Conservation (phyloP, 1,140 invertebrate genomes). For the Chelonus insularis region DNA sequence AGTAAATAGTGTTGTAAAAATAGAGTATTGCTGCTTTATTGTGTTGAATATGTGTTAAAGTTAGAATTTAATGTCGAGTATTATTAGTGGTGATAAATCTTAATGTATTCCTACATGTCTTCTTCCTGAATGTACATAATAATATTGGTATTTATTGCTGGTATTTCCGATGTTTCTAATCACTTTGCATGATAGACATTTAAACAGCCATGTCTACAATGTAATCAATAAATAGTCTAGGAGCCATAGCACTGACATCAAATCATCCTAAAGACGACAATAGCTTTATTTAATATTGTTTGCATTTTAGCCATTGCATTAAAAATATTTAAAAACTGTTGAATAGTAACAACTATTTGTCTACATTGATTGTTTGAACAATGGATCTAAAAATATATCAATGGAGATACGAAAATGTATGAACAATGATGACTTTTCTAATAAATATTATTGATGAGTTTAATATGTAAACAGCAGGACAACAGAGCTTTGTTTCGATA, state of each 20-base stretch:
- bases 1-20: too few species aligned
- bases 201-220: constrained; percentile 12
- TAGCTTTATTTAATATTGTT: background rate
- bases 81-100: background rate
- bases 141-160: background rate
- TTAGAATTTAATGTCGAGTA: background rate
- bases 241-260: constrained; percentile 6
- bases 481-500: background rate
- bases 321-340: too few species aligned
- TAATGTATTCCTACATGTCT: background rate
- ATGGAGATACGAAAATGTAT: too few species aligned
- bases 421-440: too few species aligned
- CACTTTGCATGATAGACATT: background rate
- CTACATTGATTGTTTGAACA: too few species aligned
- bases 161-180: background rate
- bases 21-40: too few species aligned
- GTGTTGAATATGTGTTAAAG: background rate
- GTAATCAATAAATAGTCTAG: background rate
- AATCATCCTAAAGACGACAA: constrained; percentile 16
- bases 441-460: background rate
- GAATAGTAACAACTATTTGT: background rate
- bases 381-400: too few species aligned
- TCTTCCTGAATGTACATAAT: background rate
- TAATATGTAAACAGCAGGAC: background rate
- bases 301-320: background rate